Percentiles rank a stretch among this genome's conserved stretches.
phyloP scores from a whole-genome alignment of 1,140 invertebrate genomes.

The Camponotus pennsylvanicus region DNA sequence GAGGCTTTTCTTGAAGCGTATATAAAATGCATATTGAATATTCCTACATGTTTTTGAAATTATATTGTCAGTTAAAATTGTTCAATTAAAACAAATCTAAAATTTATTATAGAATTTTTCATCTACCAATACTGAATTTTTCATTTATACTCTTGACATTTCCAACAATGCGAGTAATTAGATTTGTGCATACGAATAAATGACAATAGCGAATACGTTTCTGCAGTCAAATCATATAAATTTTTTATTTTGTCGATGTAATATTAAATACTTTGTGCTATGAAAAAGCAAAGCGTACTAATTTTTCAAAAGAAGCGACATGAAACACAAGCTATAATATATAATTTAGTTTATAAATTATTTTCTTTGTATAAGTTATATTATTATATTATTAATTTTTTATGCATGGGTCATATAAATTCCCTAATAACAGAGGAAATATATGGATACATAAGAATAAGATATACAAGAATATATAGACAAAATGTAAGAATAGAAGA shows the following conservation, averaged over 20 bases:
- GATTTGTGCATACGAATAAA: slow-evolving; percentile 25
- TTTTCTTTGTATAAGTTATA: neutral
- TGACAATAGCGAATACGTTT: slow-evolving; percentile 8
- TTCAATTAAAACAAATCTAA: neutral
- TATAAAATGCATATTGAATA: no score
- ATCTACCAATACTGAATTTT: slow-evolving; percentile 14
- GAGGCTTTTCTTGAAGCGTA: neutral
- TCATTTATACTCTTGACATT: slow-evolving; percentile 24
- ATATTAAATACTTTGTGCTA: slow-evolving; percentile 40
- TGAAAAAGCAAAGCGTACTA: slow-evolving; percentile 1
- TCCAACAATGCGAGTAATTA: slow-evolving; percentile 29
- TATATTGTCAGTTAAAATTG: neutral
- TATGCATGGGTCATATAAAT: neutral
- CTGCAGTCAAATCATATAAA: slow-evolving; percentile 37
- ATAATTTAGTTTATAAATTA: slow-evolving; percentile 47
- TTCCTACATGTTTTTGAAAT: neutral
- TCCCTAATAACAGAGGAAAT: slow-evolving; percentile 7
- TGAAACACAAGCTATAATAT: neutral
- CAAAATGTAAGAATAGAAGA: neutral
- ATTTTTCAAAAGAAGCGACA: slow-evolving; percentile 39
- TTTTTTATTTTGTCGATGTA: slow-evolving; percentile 37
- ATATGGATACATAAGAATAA: neutral
- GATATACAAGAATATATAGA: no score
- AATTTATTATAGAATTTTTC: slow-evolving; percentile 24
- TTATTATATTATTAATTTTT: slow-evolving; percentile 17